Evolutionary conservation across 1,140 invertebrate genomes (phyloP).

Genomic region (Apolygus lucorum): DNA sequence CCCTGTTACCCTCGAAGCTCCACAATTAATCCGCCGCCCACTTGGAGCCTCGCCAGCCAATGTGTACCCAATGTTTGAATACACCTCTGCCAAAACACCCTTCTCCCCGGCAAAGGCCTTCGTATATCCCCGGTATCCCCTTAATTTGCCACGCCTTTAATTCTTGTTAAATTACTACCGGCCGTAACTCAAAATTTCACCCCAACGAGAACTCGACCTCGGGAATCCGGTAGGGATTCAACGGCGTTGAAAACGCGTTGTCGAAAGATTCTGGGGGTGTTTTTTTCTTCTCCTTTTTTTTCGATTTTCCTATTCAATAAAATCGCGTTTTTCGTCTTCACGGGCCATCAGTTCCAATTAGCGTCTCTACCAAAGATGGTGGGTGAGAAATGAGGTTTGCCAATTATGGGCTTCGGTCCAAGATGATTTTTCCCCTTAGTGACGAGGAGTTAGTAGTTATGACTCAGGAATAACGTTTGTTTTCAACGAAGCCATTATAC

Average conservation of each 20-base stretch:
- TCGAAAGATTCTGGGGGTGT: not conserved
- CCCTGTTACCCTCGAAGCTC: not conserved
- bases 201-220: too few relatives aligned
- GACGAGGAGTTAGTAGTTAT: too few relatives aligned
- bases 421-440: too few relatives aligned
- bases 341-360: not conserved
- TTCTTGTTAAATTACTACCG: constrained; percentile 10
- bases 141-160: constrained; percentile 10
- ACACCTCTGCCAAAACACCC: constrained; percentile 13
- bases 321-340: not conserved
- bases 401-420: too few relatives aligned
- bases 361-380: not conserved
- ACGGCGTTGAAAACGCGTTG: not conserved
- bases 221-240: not conserved
- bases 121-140: not conserved
- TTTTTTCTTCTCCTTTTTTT: not conserved
- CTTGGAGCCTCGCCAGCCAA: constrained; percentile 3
- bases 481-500: too few relatives aligned
- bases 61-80: constrained; percentile 15
- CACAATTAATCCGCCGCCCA: constrained; percentile 6
- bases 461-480: too few relatives aligned
- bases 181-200: not conserved
- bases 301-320: not conserved
- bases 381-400: too few relatives aligned
- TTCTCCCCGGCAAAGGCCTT: not conserved